Percentiles rank a stretch among this genome's conserved stretches.
phyloP scores from a whole-genome alignment of 2,113 vertebrate genomes.

The Chlorodrepanis virens region DNA sequence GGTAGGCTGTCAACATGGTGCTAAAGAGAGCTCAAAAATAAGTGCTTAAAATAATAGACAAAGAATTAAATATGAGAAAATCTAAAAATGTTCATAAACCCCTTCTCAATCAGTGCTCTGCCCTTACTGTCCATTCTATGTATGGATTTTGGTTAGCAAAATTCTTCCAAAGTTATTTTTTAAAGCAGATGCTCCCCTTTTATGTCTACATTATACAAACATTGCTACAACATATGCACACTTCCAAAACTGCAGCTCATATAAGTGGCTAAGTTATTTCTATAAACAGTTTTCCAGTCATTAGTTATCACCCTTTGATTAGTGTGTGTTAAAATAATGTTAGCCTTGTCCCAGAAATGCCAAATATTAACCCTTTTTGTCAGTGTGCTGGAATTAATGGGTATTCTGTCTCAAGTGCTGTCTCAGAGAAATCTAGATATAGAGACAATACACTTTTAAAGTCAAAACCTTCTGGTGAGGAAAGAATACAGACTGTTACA shows the following conservation, averaged over 20 bases:
- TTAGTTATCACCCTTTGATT: background rate
- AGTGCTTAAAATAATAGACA: background rate
- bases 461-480: background rate
- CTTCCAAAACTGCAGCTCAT: background rate
- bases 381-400: background rate
- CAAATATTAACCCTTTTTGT: background rate
- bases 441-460: background rate
- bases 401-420: background rate
- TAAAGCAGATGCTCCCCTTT: background rate
- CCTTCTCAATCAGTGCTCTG: background rate
- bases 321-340: too few relatives aligned
- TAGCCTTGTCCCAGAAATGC: background rate
- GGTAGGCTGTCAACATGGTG: background rate
- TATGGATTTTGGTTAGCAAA: background rate
- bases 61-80: background rate
- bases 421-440: background rate
- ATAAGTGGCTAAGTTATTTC: background rate
- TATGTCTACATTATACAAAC: rapidly evolving
- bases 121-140: background rate
- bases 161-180: background rate
- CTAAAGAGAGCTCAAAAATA: background rate
- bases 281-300: background rate
- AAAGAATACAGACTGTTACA: background rate
- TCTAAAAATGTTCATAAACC: background rate
- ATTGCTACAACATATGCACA: background rate